Evolutionary conservation across 2,113 vertebrate species (phyloP).

Genomic region (Zootoca vivipara): DNA sequence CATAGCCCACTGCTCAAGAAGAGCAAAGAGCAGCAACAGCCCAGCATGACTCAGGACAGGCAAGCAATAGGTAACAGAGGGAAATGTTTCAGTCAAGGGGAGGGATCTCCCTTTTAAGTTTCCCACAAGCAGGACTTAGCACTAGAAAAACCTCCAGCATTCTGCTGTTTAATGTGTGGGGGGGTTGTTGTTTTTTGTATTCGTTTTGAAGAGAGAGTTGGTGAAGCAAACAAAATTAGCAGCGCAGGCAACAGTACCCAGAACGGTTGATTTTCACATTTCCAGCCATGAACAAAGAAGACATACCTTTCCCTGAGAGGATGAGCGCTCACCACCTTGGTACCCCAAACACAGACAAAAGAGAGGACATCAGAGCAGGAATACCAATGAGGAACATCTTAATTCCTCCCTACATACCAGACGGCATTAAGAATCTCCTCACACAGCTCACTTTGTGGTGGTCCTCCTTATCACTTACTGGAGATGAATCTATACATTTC

Average conservation of each 20-base stretch:
- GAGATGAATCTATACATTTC: not conserved
- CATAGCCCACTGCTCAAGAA: not conserved
- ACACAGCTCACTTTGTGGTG: not conserved
- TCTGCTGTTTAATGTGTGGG: not conserved
- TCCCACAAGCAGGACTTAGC: slow-evolving; percentile 2
- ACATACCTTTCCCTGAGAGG: not conserved
- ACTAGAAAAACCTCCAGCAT: not conserved
- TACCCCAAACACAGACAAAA: not conserved
- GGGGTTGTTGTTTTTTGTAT: not conserved
- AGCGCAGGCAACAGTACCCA: not conserved
- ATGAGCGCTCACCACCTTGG: not conserved
- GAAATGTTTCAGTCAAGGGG: not conserved
- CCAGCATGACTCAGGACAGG: not conserved
- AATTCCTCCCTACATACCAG: not conserved
- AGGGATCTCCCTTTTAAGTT: not conserved
- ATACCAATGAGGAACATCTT: not conserved
- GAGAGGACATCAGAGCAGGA: not conserved
- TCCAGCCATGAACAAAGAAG: not conserved
- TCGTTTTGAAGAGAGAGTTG: not conserved
- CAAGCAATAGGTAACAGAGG: not conserved
- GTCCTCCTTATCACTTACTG: not conserved
- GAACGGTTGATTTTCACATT: not conserved
- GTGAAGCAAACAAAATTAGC: slow-evolving; percentile 6
- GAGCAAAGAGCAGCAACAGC: slow-evolving; percentile 26
- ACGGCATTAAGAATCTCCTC: not conserved